Conservation (phyloP, 2,113 vertebrate genomes). For the Microcebus jonahi region DNA sequence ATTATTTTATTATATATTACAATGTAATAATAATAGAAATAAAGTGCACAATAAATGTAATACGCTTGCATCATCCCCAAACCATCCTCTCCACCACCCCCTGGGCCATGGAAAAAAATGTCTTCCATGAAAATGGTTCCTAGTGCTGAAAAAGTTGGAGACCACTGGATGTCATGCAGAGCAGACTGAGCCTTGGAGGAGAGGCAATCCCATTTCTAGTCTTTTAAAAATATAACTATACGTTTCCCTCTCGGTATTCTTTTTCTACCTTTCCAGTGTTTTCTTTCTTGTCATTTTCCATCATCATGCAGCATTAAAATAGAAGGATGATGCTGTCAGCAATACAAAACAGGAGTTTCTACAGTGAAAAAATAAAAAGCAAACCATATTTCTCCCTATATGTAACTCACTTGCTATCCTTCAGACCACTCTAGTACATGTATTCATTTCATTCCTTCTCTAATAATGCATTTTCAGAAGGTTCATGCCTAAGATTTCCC, state of each 20-base stretch:
- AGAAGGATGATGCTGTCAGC: not conserved
- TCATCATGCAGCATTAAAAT: not conserved
- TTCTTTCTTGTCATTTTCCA: not conserved
- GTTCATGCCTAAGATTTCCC: slow-evolving; percentile 49
- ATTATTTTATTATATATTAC: no score
- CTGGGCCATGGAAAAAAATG: no score
- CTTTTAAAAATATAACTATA: not conserved
- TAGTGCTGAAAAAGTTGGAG: no score
- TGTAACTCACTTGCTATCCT: not conserved
- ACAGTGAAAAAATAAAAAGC: not conserved
- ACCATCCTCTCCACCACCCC: no score
- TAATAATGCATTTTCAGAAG: slow-evolving; percentile 24
- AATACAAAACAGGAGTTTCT: not conserved
- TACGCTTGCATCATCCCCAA: no score
- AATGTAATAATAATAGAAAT: no score
- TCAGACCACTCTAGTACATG: not conserved
- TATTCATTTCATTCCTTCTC: not conserved
- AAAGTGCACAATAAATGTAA: no score
- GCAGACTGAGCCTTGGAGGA: not conserved
- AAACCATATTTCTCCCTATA: not conserved
- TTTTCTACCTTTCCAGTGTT: not conserved
- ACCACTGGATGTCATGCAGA: not conserved
- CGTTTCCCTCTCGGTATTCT: no score
- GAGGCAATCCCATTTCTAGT: not conserved
- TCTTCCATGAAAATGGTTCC: no score